A percentile compares a stretch with the other conserved stretches of the same genome.
Conservation (phyloP, 2,797 vertebrate species). For the Sphenodon punctatus region DNA sequence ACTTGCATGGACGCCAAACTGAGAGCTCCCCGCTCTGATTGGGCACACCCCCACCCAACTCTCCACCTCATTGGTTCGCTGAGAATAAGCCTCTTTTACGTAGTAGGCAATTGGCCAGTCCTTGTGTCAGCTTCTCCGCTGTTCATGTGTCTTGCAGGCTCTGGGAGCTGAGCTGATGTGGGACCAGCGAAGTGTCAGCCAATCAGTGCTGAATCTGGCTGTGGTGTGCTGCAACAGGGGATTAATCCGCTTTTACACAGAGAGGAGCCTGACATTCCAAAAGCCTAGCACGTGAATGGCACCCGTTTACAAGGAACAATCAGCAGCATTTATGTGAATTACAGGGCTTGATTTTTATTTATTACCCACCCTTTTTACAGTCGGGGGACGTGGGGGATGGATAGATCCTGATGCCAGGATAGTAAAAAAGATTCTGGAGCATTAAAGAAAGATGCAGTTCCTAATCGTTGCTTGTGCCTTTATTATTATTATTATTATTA, state of each 20-base stretch:
- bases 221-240: neutral
- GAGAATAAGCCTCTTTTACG: neutral
- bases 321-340: fast-evolving
- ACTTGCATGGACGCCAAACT: neutral
- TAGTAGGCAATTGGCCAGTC: conserved; percentile 9
- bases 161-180: conserved; percentile 84
- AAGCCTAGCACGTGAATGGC: too few species aligned
- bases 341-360: neutral
- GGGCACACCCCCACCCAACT: neutral
- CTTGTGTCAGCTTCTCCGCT: neutral
- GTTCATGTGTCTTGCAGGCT: neutral
- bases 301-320: fast-evolving
- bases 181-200: conserved; percentile 66
- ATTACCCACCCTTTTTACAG: neutral
- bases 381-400: neutral
- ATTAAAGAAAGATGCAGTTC: too few species aligned
- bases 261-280: too few species aligned
- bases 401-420: too few species aligned
- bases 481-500: too few species aligned
- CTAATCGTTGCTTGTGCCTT: too few species aligned
- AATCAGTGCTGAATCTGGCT: conserved; percentile 51
- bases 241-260: conserved; percentile 64
- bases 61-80: neutral
- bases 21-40: neutral
- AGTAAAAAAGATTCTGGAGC: too few species aligned